phyloP scores from a whole-genome alignment of 2,797 vertebrate species.

The Xenentodon cancila region DNA sequence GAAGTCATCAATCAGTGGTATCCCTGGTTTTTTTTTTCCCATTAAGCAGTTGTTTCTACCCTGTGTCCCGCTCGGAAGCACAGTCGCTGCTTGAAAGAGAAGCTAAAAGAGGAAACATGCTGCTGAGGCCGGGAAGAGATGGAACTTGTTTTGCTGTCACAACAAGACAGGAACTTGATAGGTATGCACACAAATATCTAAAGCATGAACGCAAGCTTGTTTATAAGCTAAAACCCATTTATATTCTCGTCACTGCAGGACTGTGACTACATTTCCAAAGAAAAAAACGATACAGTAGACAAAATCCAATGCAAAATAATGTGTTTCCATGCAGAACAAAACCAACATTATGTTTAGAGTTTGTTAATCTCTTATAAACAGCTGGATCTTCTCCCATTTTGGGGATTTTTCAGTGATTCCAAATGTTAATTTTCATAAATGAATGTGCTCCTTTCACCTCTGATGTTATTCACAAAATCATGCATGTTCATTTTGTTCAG shows the following conservation, averaged over 20 bases:
- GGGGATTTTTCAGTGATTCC: too few species aligned
- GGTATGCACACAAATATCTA: conserved; percentile 62
- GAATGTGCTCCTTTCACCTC: neutral
- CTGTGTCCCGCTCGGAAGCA: conserved; percentile 82
- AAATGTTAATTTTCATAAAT: too few species aligned
- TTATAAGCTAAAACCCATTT: neutral
- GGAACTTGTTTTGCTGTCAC: conserved; percentile 76
- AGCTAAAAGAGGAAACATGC: conserved; percentile 78
- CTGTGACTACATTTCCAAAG: too few species aligned
- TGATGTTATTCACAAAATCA: neutral
- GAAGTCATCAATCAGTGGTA: neutral
- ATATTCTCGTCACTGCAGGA: too few species aligned
- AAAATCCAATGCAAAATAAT: too few species aligned
- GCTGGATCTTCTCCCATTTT: too few species aligned
- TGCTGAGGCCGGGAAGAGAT: conserved; percentile 80
- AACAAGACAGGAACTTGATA: conserved; percentile 75
- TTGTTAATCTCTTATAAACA: too few species aligned
- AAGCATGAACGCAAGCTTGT: neutral
- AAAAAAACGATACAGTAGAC: too few species aligned
- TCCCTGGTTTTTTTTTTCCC: neutral
- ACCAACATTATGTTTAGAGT: too few species aligned
- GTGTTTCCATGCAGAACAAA: too few species aligned
- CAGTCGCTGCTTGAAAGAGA: conserved; percentile 82
- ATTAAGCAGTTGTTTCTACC: conserved; percentile 80
- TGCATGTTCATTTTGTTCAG: neutral